Base-by-base conservation (phyloP, 2,797 vertebrate genomes). In the Aphelocoma californica region DNA sequence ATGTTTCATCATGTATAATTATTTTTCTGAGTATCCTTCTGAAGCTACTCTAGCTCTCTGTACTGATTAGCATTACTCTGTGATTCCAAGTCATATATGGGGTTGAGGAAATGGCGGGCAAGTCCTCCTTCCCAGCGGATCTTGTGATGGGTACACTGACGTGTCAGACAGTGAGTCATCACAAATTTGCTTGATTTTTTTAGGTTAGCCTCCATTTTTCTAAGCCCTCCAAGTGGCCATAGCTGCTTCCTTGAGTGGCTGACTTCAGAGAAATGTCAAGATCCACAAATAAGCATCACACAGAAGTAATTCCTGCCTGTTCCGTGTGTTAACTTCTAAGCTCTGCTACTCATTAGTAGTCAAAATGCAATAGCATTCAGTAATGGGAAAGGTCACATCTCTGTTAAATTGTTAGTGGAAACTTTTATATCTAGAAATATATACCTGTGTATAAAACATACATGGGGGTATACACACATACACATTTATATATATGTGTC, bases 251-350 rank as follows among this genome's bases (percentile, higher is more conserved):
- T 88, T 86, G 72, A 75, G 78, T 1, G 24, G 8, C 45, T 78
- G 90, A 67, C 74, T 92, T 92, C 34, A 84, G 83, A 84, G 60
- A 87, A 95, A 85, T 95, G 88, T 92, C 71, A 75, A 87, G 91
- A 94, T 81, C 71, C 54, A 57, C 73, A 96, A 96, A 71, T 38
- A 95, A n/a, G 48, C 64, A 77, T 81, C 1, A 2, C 66, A 80
- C 34, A 4, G 50, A 78, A 81, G 44, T 56, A 58, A 66, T 62
- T 60, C 31, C 80, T 77, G 40, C 51, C 70, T 91, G 31, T 69
- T 84, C 62, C 0, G 0, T 71, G 58, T 51, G 45, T 42, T 93
- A 88, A 61, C 24, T 34, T 57, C 58, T 57, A 50, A 81, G 61
- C 71, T 57, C 38, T 77, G 54, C 54, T 74, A 29, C 28, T 90